These are phyloP conservation scores for Agonopterix alstromeriana DNA, from an alignment of 2,888 invertebrate genomes.

Conservation along the genomic window DNA sequence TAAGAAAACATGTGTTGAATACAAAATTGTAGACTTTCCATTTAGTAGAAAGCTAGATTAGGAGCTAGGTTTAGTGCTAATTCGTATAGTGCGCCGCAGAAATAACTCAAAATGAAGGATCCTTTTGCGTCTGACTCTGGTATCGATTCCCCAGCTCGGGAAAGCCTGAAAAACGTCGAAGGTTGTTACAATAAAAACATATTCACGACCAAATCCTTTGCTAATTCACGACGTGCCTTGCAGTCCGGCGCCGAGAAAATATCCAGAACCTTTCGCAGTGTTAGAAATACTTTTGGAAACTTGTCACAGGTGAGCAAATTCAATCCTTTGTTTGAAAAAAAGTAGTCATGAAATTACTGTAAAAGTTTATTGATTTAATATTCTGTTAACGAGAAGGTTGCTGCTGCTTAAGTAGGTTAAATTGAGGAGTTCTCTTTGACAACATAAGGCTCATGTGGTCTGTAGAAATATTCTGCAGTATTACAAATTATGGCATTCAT, in stretches of 20 bases:
- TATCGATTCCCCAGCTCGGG: conserved; percentile 63
- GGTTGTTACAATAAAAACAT: conserved; percentile 63
- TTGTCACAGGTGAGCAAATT: conserved; percentile 77
- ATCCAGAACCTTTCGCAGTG: conserved; percentile 79
- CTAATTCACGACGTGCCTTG: conserved; percentile 79
- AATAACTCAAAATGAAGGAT: conserved; percentile 53
- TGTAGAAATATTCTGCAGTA: too few relatives aligned
- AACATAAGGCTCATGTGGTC: too few relatives aligned
- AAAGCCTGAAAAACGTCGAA: conserved; percentile 58
- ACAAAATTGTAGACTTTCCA: conserved; percentile 12
- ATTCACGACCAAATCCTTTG: conserved; percentile 67
- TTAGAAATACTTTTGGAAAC: conserved; percentile 80
- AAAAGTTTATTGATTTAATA: too few relatives aligned
- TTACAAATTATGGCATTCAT: too few relatives aligned
- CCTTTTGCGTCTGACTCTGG: conserved; percentile 57
- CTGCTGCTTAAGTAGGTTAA: too few relatives aligned
- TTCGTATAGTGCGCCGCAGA: conserved; percentile 9
- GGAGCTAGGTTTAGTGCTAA: conserved; percentile 5
- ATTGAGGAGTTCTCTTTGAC: too few relatives aligned
- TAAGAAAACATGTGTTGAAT: conserved; percentile 32
- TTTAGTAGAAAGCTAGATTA: conserved; percentile 10
- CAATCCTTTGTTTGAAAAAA: too few relatives aligned
- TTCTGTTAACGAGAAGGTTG: too few relatives aligned
- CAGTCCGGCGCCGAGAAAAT: conserved; percentile 82
- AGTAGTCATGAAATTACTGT: too few relatives aligned